Conservation (phyloP, 2,888 invertebrate genomes). For the Brachypalpus laphriformis region DNA sequence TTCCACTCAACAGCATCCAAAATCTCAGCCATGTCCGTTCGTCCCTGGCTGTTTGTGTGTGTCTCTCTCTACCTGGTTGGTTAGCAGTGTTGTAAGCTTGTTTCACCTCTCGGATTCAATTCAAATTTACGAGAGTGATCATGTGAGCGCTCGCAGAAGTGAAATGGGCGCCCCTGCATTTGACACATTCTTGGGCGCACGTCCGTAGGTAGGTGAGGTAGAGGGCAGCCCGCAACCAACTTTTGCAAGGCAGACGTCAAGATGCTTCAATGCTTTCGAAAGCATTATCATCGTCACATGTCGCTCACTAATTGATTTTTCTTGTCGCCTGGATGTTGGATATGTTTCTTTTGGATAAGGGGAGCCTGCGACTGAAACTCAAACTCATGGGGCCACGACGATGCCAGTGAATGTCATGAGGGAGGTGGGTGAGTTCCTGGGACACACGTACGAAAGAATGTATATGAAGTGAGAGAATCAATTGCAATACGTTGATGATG, state of each 20-base stretch:
- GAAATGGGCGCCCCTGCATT: slow-evolving; percentile 73
- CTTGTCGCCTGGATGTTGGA: slow-evolving; percentile 81
- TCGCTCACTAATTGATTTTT: slow-evolving; percentile 83
- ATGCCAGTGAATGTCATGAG: slow-evolving; percentile 27
- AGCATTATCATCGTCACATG: slow-evolving; percentile 83
- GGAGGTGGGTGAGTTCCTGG: slow-evolving; percentile 24
- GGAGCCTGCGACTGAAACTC: background rate
- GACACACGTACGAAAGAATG: slow-evolving; percentile 21
- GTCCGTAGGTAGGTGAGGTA: slow-evolving; percentile 4
- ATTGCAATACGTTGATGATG: slow-evolving; percentile 46
- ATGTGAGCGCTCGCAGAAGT: slow-evolving; percentile 73
- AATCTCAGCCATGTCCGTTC: slow-evolving; percentile 26
- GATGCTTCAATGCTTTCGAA: slow-evolving; percentile 74
- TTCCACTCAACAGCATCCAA: slow-evolving; percentile 21
- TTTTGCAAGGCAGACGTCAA: slow-evolving; percentile 57
- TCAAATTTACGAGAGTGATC: slow-evolving; percentile 74
- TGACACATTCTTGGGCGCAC: slow-evolving; percentile 63
- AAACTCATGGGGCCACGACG: slow-evolving; percentile 32
- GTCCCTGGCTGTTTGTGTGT: background rate
- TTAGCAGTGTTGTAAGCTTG: slow-evolving; percentile 62
- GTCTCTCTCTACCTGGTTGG: slow-evolving; percentile 34
- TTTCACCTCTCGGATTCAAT: slow-evolving; percentile 71
- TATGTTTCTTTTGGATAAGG: slow-evolving; percentile 63
- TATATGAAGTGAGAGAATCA: slow-evolving; percentile 54
- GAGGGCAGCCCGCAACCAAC: slow-evolving; percentile 26